A percentile compares a stretch with the other conserved stretches of the same genome.
Evolutionary conservation across 2,888 invertebrate species (phyloP).

Genomic region (Hymenopus coronatus): DNA sequence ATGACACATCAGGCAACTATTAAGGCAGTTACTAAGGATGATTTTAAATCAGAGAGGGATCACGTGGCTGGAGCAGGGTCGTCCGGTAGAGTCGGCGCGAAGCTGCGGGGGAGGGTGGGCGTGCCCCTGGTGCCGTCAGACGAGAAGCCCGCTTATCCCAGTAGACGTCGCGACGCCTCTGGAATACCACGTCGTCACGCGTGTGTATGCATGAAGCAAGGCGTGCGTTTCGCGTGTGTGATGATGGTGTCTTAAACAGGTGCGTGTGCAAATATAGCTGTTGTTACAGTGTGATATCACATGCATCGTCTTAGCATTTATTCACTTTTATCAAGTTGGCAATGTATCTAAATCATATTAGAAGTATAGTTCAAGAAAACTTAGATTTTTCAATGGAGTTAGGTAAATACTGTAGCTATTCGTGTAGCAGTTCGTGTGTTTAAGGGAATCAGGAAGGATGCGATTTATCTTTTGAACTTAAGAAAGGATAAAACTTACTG

Average conservation of each 20-base stretch:
- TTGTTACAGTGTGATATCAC: too few relatives aligned
- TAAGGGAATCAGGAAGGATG: too few relatives aligned
- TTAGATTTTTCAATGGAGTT: too few relatives aligned
- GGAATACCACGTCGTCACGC: not conserved
- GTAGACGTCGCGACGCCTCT: not conserved
- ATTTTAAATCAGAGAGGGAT: not conserved
- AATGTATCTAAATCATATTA: too few relatives aligned
- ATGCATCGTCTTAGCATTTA: too few relatives aligned
- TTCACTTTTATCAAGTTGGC: too few relatives aligned
- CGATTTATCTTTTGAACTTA: too few relatives aligned
- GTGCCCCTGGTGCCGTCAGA: not conserved
- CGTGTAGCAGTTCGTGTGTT: too few relatives aligned
- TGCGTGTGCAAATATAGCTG: not conserved
- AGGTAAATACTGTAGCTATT: too few relatives aligned
- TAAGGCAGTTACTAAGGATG: not conserved
- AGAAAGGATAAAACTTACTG: too few relatives aligned
- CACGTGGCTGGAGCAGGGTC: not conserved
- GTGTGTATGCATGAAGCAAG: not conserved
- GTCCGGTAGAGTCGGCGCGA: not conserved
- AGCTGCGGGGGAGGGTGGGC: not conserved
- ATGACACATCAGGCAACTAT: too few relatives aligned
- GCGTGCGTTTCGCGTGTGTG: not conserved
- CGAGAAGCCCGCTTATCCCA: not conserved
- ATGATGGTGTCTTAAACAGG: not conserved
- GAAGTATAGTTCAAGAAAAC: too few relatives aligned